phyloP scores from a whole-genome alignment of 2,888 invertebrate genomes.

The Epistrophe eligans region DNA sequence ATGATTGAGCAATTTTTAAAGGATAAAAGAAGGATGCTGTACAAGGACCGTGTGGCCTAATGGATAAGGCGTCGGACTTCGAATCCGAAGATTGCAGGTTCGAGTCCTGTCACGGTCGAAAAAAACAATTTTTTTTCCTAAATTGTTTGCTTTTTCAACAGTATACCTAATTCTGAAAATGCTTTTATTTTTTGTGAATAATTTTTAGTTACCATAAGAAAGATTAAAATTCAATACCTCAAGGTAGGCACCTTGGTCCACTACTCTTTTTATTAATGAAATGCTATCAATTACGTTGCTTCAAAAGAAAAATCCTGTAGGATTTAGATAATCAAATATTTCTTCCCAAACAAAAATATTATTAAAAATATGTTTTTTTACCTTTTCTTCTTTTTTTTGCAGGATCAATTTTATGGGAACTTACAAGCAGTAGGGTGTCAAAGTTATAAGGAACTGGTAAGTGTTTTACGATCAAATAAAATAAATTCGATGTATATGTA shows the following conservation, averaged over 20 bases:
- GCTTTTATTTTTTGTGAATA: too few relatives aligned
- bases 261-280: too few relatives aligned
- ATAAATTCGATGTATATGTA: background rate
- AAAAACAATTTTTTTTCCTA: background rate
- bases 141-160: background rate
- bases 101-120: conserved; percentile 76
- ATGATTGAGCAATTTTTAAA: conserved; percentile 18
- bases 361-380: too few relatives aligned
- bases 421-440: conserved; percentile 53
- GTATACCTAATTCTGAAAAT: too few relatives aligned
- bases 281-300: too few relatives aligned
- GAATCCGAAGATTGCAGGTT: conserved; percentile 76
- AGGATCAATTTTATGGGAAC: conserved; percentile 59
- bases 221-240: too few relatives aligned
- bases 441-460: conserved; percentile 67
- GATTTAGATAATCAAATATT: too few relatives aligned
- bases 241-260: too few relatives aligned
- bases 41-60: conserved; percentile 75
- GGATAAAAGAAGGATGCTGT: conserved; percentile 55
- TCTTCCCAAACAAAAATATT: too few relatives aligned
- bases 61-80: conserved; percentile 76
- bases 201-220: too few relatives aligned
- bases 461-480: conserved; percentile 24
- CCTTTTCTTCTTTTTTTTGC: conserved; percentile 29
- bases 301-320: too few relatives aligned